A percentile compares a stretch with the other conserved stretches of the same genome.
These are phyloP conservation scores for Trichogramma pretiosum DNA, from an alignment of 1,140 invertebrate species.

Conservation along the genomic window DNA sequence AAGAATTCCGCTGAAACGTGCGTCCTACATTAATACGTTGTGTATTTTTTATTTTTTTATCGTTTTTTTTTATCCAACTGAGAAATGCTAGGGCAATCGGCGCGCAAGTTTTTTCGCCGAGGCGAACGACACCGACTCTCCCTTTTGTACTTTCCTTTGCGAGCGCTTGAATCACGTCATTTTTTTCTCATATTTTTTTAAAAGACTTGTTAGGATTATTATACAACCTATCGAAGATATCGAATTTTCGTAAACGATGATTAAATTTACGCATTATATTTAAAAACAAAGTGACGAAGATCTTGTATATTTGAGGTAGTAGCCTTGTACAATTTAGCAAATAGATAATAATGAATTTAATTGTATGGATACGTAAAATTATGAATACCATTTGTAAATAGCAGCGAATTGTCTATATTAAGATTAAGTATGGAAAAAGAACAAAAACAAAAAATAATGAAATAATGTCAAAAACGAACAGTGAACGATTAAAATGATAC, in stretches of 20 bases:
- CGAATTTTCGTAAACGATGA: too few species aligned
- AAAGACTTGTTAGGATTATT: too few species aligned
- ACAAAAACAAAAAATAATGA: too few species aligned
- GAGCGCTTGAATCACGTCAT: too few species aligned
- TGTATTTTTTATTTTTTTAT: neutral
- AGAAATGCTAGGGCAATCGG: slow-evolving; percentile 6
- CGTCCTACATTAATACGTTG: too few species aligned
- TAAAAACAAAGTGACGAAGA: slow-evolving; percentile 30
- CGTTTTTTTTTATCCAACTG: neutral
- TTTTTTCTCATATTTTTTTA: too few species aligned
- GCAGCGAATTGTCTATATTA: slow-evolving; percentile 44
- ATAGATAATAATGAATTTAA: slow-evolving; percentile 40
- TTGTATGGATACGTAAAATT: slow-evolving; percentile 29
- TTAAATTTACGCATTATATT: slow-evolving; percentile 24
- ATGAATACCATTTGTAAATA: slow-evolving; percentile 41
- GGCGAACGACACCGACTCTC: too few species aligned
- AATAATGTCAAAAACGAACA: slow-evolving; percentile 37
- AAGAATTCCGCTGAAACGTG: neutral
- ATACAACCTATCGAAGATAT: too few species aligned
- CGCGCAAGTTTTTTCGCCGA: too few species aligned
- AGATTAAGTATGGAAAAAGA: too few species aligned
- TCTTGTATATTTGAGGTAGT: slow-evolving; percentile 45
- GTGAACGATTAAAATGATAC: slow-evolving; percentile 43
- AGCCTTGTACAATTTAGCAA: slow-evolving; percentile 41
- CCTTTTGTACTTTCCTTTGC: too few species aligned